phyloP scores from a whole-genome alignment of 1,140 invertebrate genomes.

The Bombus superbus region DNA sequence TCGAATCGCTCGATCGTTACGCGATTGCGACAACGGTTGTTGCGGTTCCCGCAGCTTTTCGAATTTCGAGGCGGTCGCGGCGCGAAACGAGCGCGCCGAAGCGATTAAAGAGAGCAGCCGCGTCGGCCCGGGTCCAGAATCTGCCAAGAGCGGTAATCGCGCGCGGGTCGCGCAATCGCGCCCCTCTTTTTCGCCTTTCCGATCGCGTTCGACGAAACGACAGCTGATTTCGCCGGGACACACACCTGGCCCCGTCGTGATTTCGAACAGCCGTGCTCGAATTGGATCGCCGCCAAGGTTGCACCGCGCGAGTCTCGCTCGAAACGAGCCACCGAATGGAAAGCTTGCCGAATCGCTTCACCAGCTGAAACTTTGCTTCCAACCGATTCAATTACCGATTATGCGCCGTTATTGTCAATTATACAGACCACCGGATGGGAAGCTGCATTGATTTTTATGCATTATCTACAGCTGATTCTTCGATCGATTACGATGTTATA shows the following conservation, averaged over 20 bases:
- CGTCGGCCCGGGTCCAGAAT: background rate
- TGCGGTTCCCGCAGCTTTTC: background rate
- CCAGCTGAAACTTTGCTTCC: constrained; percentile 39
- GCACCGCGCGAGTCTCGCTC: constrained; percentile 6
- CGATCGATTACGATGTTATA: background rate
- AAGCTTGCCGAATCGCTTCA: constrained; percentile 33
- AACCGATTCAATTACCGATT: constrained; percentile 55
- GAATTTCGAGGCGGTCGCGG: background rate
- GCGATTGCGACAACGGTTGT: background rate
- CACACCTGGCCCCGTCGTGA: constrained; percentile 51
- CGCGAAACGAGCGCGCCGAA: background rate
- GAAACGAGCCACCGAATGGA: constrained; percentile 60
- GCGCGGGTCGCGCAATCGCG: background rate
- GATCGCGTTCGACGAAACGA: constrained; percentile 43
- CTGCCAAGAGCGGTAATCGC: background rate
- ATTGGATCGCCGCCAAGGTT: constrained; percentile 69
- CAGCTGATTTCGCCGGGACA: constrained; percentile 51
- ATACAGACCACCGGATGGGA: background rate
- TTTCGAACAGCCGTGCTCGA: constrained; percentile 43
- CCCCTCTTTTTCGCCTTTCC: background rate
- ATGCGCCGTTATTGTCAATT: background rate
- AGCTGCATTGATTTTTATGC: constrained; percentile 25
- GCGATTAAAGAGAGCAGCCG: background rate
- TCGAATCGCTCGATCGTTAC: background rate
- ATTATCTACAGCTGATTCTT: too few species aligned